Conservation (phyloP, 2,797 vertebrate genomes). For the Bufotes viridis region DNA sequence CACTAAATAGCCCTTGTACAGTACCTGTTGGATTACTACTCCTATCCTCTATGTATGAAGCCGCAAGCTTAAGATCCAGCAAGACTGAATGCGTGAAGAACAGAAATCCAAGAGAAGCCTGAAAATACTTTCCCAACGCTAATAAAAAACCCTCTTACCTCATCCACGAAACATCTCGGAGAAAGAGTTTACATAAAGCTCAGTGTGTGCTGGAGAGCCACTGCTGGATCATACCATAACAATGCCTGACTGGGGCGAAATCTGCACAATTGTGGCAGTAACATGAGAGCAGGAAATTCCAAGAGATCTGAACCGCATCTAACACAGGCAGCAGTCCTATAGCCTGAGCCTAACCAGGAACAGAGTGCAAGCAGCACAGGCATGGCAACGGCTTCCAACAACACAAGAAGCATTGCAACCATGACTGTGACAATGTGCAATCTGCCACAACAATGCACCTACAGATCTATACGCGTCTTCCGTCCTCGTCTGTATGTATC, state of each 20-base stretch:
- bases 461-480: too few species aligned
- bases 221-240: constrained; percentile 35
- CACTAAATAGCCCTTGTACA: not conserved
- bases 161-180: constrained; percentile 16
- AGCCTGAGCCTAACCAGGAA: constrained; percentile 12
- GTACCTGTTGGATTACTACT: not conserved
- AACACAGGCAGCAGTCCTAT: constrained; percentile 17
- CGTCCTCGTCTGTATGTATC: not conserved
- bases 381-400: constrained; percentile 50
- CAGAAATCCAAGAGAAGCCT: not conserved
- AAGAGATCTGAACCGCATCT: constrained; percentile 51
- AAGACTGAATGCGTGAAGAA: not conserved
- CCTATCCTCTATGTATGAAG: not conserved
- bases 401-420: constrained; percentile 34
- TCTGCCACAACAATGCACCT: not conserved
- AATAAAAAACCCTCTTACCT: constrained; percentile 34
- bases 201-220: constrained; percentile 20
- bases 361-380: not conserved
- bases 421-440: constrained; percentile 6
- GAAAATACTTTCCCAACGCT: constrained; percentile 4
- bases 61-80: not conserved
- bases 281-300: constrained; percentile 62
- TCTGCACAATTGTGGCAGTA: constrained; percentile 45
- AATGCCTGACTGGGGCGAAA: constrained; percentile 35
- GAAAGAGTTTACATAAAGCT: not conserved